Base-by-base conservation (phyloP, 2,888 invertebrate species). In the Gerosis bhagava region DNA sequence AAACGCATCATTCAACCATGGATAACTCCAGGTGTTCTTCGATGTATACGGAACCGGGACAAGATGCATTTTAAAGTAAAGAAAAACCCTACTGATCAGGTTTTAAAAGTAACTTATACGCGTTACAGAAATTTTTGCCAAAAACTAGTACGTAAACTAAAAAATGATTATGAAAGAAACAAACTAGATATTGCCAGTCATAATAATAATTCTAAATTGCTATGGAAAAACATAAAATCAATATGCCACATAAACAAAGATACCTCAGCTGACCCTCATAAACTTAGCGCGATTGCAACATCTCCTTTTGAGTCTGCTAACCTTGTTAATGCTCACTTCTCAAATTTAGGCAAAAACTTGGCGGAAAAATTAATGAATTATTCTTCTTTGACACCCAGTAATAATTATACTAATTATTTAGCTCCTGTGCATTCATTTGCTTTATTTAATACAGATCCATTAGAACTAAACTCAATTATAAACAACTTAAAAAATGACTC, bases 11-110 rank as follows among this genome's bases (percentile, higher is more conserved):
- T 48, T 2, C 48, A 51, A 22, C 48, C 48, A 5, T 51, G 51
- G 51, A 46, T 49, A 21, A 42, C 45, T 2, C 13, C 37, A 29
- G 48, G 51, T 11, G 39, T 51, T 2, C 21, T 51, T 21, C 39
- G 48, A 2, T 51, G 51, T 22, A 24, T 51, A 13, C 25, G 24
- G 1, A 47, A 47, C 22, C 47, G 47, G 21, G 47, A 41, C 21
- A 40, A 41, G 35, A 21, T 47, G 7, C 40, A 47, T 29, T 13
- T 40, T 13, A 47, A 47, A 35, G 15, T 28, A 12, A 47, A 41
- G 41, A 47, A 34, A 6, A 35, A 47, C 10, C 41, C 40, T 5
- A 4, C 28, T 7, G 11, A 40, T 7, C 4, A 21, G n/a, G 21
- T 40, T 2, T 15, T 40, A 12, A 40, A 28, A 16, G 13, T 29